Evolutionary conservation across 2,888 invertebrate genomes (phyloP).

Genomic region (Mechanitis messenoides): DNA sequence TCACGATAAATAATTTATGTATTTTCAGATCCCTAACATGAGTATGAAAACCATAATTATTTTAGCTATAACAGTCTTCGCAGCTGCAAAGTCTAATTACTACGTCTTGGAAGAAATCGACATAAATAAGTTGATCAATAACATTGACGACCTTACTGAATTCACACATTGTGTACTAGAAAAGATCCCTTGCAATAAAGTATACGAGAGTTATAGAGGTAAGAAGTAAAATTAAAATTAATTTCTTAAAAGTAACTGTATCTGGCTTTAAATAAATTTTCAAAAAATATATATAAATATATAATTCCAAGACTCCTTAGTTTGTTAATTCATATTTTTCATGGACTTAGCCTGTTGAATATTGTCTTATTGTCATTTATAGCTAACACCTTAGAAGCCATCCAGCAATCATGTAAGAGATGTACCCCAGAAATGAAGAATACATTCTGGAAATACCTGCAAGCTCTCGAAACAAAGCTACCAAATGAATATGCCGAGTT

Average conservation of each 20-base stretch:
- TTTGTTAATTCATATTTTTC: too few species aligned
- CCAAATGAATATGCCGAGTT: slow-evolving; percentile 9
- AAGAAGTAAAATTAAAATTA: slow-evolving; percentile 10
- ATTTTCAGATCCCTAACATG: not conserved
- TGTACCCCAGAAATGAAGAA: slow-evolving; percentile 41
- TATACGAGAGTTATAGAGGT: slow-evolving; percentile 33
- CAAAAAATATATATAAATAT: too few species aligned
- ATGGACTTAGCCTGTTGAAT: too few species aligned
- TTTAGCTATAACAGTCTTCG: slow-evolving; percentile 1
- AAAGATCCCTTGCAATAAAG: slow-evolving; percentile 2
- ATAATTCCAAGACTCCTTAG: too few species aligned
- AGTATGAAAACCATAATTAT: slow-evolving; percentile 12
- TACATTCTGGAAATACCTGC: slow-evolving; percentile 5
- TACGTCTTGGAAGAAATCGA: not conserved
- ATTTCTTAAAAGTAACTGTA: too few species aligned
- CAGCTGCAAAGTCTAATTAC: not conserved
- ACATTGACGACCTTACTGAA: not conserved
- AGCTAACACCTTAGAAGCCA: slow-evolving; percentile 23
- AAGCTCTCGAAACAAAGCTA: slow-evolving; percentile 6
- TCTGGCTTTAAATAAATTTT: too few species aligned
- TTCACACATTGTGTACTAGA: not conserved
- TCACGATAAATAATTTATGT: too few species aligned
- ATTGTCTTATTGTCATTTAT: not conserved
- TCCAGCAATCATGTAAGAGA: slow-evolving; percentile 63
- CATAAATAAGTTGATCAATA: not conserved